Conservation (phyloP, 2,797 vertebrate species). For the Carduelis carduelis region DNA sequence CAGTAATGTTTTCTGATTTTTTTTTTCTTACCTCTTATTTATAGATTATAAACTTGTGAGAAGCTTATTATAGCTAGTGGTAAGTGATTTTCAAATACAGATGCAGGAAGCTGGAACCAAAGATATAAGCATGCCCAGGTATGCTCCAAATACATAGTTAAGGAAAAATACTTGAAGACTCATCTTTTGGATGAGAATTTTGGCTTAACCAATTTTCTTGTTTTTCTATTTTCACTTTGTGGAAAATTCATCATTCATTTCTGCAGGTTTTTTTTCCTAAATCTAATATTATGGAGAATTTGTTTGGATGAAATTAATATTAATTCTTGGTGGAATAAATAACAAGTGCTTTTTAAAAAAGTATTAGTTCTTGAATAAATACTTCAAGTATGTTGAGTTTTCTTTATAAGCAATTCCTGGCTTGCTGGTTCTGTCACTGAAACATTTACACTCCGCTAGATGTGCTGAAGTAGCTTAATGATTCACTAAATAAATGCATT, state of each 20-base stretch:
- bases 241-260: background rate
- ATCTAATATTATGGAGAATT: background rate
- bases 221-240: background rate
- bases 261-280: background rate
- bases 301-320: background rate
- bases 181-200: background rate
- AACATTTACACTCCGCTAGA: background rate
- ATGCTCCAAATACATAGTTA: background rate
- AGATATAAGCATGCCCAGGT: background rate
- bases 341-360: background rate
- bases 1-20: background rate
- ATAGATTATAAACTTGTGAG: background rate
- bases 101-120: background rate
- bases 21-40: background rate
- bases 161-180: background rate
- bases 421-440: background rate
- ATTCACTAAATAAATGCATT: conserved; percentile 60
- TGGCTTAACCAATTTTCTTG: background rate
- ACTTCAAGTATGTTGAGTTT: background rate
- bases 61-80: background rate
- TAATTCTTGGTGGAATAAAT: background rate
- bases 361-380: background rate
- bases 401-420: background rate
- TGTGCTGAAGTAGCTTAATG: conserved; percentile 44
- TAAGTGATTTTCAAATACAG: background rate